Evolutionary conservation across 1,140 invertebrate genomes (phyloP).

Genomic region (Zaprionus taronus): DNA sequence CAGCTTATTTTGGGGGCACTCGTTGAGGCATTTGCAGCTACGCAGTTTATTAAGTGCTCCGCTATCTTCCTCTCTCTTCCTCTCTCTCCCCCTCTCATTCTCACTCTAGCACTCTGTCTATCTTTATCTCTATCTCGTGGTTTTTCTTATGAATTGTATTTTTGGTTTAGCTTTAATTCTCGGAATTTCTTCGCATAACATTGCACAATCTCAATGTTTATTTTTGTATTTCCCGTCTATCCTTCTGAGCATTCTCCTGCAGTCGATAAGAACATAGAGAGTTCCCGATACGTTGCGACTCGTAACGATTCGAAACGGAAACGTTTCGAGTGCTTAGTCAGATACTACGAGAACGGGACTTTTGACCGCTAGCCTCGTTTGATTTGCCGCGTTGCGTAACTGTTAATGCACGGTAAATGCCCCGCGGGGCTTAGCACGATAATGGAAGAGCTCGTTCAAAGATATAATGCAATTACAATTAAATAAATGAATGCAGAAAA

Average conservation of each 20-base stretch:
- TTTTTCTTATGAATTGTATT: background rate
- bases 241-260: background rate
- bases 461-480: constrained; percentile 41
- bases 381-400: constrained; percentile 29
- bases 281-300: background rate
- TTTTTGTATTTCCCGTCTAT: background rate
- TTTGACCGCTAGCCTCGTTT: constrained; percentile 21
- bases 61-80: background rate
- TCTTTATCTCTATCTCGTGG: background rate
- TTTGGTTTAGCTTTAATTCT: background rate
- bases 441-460: constrained; percentile 19
- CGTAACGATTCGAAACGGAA: constrained; percentile 20
- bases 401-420: constrained; percentile 11
- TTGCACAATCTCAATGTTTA: background rate
- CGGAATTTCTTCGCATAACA: background rate
- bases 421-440: background rate
- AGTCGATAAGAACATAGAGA: background rate
- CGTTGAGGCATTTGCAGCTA: background rate
- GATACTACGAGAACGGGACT: constrained; percentile 1
- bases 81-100: background rate
- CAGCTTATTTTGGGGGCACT: constrained; percentile 6
- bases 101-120: background rate
- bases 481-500: constrained; percentile 21
- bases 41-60: background rate
- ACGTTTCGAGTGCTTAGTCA: constrained; percentile 45